phyloP scores from a whole-genome alignment of 2,888 invertebrate genomes.

The Sminthurides aquaticus region DNA sequence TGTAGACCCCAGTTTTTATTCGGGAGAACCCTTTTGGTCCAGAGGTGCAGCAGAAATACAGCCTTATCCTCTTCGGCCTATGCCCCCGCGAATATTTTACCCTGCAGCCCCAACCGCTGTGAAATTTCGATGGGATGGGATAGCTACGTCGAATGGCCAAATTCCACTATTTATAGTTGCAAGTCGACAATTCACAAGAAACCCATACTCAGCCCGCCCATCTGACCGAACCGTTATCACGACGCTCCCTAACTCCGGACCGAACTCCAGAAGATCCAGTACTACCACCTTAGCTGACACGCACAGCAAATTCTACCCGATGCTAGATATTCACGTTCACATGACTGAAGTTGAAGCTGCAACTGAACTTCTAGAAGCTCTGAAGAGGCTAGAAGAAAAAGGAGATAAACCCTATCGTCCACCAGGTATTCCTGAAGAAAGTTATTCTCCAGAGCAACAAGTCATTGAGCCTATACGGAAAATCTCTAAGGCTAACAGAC shows the following conservation, averaged over 20 bases:
- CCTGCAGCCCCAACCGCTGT: conserved; percentile 35
- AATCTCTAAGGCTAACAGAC: too few relatives aligned
- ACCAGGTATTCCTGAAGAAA: conserved; percentile 19
- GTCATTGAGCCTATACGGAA: background rate
- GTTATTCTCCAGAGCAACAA: background rate
- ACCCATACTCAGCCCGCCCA: conserved; percentile 40
- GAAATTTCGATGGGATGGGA: conserved; percentile 36
- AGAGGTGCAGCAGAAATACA: conserved; percentile 32
- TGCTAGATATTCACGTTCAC: conserved; percentile 24
- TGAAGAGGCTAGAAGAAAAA: conserved; percentile 37
- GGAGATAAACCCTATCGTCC: conserved; percentile 15
- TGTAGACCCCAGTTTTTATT: conserved; percentile 40
- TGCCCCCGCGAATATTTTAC: conserved; percentile 41
- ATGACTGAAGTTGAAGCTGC: conserved; percentile 39
- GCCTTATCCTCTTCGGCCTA: conserved; percentile 34
- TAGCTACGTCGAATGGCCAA: conserved; percentile 25
- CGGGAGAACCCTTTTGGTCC: conserved; percentile 39
- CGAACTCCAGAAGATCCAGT: conserved; percentile 22
- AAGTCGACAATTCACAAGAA: conserved; percentile 38
- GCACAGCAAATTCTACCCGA: conserved; percentile 10
- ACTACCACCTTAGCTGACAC: conserved; percentile 9
- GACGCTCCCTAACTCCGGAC: background rate
- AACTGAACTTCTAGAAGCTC: conserved; percentile 34
- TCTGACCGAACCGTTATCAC: conserved; percentile 20
- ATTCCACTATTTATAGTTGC: conserved; percentile 40